A percentile compares a stretch with the other conserved stretches of the same genome.
phyloP scores from a whole-genome alignment of 2,888 invertebrate species.

The Amblyjoppa proteus region DNA sequence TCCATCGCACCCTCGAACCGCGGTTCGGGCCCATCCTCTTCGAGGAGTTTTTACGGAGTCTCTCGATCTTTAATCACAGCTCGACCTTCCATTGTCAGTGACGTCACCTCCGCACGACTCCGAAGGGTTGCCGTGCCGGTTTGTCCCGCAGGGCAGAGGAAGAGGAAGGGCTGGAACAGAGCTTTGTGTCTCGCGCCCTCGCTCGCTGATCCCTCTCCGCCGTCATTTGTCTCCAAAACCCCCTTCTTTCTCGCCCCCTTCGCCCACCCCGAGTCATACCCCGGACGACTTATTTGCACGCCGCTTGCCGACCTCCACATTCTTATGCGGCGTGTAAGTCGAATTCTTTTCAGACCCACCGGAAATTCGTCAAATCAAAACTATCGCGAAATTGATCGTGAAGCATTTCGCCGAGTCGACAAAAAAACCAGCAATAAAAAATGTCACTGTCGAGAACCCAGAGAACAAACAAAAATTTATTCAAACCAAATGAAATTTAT shows the following conservation, averaged over 20 bases:
- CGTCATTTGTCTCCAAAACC: slow-evolving; percentile 79
- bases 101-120: slow-evolving; percentile 82
- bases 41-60: slow-evolving; percentile 83
- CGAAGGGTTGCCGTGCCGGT: slow-evolving; percentile 74
- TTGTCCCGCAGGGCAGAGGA: slow-evolving; percentile 11
- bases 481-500: too few relatives aligned
- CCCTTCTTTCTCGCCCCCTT: slow-evolving; percentile 7
- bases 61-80: slow-evolving; percentile 84
- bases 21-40: slow-evolving; percentile 73
- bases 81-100: slow-evolving; percentile 84
- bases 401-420: slow-evolving; percentile 1
- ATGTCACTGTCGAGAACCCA: too few relatives aligned
- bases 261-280: background rate
- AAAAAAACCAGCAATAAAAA: background rate
- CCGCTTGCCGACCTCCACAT: slow-evolving; percentile 27
- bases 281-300: slow-evolving; percentile 81
- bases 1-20: slow-evolving; percentile 9
- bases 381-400: background rate
- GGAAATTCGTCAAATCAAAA: background rate
- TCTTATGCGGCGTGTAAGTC: slow-evolving; percentile 6
- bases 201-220: slow-evolving; percentile 79
- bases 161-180: slow-evolving; percentile 40
- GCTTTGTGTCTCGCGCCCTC: slow-evolving; percentile 65
- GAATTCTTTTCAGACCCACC: background rate
- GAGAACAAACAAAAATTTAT: too few relatives aligned